phyloP scores from a whole-genome alignment of 1,140 invertebrate species.

The Nasonia giraulti region DNA sequence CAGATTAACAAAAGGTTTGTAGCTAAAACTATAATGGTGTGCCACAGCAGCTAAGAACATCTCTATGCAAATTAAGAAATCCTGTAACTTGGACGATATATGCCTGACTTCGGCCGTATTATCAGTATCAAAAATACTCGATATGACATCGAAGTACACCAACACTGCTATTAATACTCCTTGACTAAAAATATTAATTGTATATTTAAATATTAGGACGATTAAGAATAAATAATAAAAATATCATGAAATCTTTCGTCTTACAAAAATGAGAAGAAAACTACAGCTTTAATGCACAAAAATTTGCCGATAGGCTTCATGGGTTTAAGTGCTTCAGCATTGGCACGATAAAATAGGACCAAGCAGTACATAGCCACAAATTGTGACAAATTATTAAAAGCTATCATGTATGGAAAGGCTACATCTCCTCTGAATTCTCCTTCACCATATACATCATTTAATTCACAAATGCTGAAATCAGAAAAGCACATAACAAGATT shows the following conservation, averaged over 20 bases:
- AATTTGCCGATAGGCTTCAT: constrained; percentile 97
- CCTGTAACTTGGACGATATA: constrained; percentile 89
- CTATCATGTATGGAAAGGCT: constrained; percentile 93
- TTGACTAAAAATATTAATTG: constrained; percentile 81
- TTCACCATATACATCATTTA: constrained; percentile 90
- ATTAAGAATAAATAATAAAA: background rate
- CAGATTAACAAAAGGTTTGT: constrained; percentile 85
- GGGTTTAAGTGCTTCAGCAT: constrained; percentile 88
- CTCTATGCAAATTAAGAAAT: constrained; percentile 97
- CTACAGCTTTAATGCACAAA: constrained; percentile 97
- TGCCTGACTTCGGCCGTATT: constrained; percentile 80
- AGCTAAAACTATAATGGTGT: constrained; percentile 96
- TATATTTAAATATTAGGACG: constrained; percentile 12
- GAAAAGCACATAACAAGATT: constrained; percentile 47
- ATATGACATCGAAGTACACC: constrained; percentile 85
- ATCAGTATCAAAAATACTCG: constrained; percentile 80
- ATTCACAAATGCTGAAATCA: constrained; percentile 86
- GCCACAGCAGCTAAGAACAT: constrained; percentile 97
- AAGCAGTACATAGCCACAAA: constrained; percentile 97
- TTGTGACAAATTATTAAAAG: constrained; percentile 95
- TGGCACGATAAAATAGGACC: constrained; percentile 94
- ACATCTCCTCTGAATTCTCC: constrained; percentile 89
- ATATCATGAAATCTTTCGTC: constrained; percentile 67
- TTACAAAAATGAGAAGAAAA: constrained; percentile 99
- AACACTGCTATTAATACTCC: constrained; percentile 91